phyloP scores from a whole-genome alignment of 2,797 vertebrate species.

The Diplodus sargus region DNA sequence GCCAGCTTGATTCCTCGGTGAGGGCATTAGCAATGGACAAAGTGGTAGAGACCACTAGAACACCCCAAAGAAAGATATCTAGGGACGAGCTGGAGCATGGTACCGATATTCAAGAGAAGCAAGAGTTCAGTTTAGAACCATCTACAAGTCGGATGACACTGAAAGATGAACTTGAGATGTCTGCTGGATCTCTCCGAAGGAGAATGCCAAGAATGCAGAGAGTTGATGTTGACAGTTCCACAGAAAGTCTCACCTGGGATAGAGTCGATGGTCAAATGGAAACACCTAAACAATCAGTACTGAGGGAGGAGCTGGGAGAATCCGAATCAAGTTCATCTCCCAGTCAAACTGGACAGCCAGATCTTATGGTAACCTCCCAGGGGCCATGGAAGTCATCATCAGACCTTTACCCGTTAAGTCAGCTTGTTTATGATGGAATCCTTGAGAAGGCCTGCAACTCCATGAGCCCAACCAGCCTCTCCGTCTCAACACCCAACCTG shows the following conservation, averaged over 20 bases:
- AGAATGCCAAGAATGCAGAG: slow-evolving; percentile 59
- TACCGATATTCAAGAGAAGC: slow-evolving; percentile 59
- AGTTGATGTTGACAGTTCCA: slow-evolving; percentile 58
- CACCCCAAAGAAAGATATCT: slow-evolving; percentile 65
- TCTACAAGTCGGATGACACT: slow-evolving; percentile 49
- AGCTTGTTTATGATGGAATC: slow-evolving; percentile 95
- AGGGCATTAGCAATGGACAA: slow-evolving; percentile 63
- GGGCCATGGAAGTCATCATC: slow-evolving; percentile 76
- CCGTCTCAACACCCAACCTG: slow-evolving; percentile 81
- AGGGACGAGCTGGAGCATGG: slow-evolving; percentile 74
- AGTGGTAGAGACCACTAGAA: slow-evolving; percentile 50
- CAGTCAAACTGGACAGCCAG: slow-evolving; percentile 87
- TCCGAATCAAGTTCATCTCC: slow-evolving; percentile 66
- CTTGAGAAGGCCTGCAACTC: slow-evolving; percentile 94
- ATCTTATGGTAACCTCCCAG: slow-evolving; percentile 87
- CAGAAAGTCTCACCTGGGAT: slow-evolving; percentile 65
- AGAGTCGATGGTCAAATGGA: slow-evolving; percentile 64
- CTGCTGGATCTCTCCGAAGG: slow-evolving; percentile 67
- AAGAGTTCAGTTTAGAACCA: slow-evolving; percentile 65
- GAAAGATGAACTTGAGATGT: slow-evolving; percentile 73
- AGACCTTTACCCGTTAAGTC: slow-evolving; percentile 82
- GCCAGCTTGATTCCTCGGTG: slow-evolving; percentile 60
- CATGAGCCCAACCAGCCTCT: slow-evolving; percentile 50
- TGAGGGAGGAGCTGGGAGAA: slow-evolving; percentile 70
- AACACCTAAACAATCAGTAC: slow-evolving; percentile 48